Conservation (phyloP, 2,797 vertebrate species). For the Diceros bicornis region DNA sequence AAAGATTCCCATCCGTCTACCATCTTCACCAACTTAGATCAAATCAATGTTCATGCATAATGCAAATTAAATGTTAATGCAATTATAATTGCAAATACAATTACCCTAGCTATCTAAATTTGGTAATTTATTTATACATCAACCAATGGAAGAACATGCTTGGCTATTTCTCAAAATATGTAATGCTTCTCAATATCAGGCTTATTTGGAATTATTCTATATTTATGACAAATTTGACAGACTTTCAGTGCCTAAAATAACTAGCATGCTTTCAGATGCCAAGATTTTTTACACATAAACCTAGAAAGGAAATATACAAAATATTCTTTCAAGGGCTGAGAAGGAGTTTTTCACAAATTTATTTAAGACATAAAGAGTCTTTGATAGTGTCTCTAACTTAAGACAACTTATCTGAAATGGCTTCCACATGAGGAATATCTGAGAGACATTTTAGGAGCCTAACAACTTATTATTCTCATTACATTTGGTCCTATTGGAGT, state of each 20-base stretch:
- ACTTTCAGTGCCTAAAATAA: background rate
- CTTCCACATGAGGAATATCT: background rate
- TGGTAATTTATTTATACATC: background rate
- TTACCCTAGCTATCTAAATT: background rate
- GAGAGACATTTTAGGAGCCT: background rate
- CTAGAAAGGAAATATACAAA: background rate
- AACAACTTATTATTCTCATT: background rate
- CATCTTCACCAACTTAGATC: background rate
- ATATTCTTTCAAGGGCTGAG: background rate
- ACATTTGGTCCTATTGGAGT: background rate
- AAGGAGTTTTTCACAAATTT: conserved; percentile 1
- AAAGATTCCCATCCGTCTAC: background rate
- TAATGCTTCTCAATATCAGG: background rate
- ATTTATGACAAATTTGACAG: conserved; percentile 9
- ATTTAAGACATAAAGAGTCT: background rate
- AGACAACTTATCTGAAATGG: background rate
- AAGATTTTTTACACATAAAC: background rate
- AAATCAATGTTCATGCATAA: background rate
- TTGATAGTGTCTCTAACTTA: background rate
- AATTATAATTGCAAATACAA: conserved; percentile 50
- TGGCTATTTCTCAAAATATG: background rate
- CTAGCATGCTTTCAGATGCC: background rate
- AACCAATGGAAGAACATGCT: background rate
- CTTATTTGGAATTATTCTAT: background rate
- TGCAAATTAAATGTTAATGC: conserved; percentile 12